Percentiles rank a stretch among this genome's conserved stretches.
Conservation (phyloP, 2,113 vertebrate species). For the Nicator chloris region DNA sequence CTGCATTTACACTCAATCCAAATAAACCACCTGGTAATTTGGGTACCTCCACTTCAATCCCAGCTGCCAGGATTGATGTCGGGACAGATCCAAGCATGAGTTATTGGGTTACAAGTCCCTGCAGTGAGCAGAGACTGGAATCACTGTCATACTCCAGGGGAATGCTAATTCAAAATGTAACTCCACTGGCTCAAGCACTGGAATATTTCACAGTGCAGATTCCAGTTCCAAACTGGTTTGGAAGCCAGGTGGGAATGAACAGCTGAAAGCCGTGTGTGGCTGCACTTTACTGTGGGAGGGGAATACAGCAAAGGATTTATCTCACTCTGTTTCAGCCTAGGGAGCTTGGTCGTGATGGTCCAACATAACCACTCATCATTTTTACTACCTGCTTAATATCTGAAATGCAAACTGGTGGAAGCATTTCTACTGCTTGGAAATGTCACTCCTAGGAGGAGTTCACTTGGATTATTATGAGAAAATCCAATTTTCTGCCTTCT, state of each 20-base stretch:
- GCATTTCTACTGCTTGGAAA: background rate
- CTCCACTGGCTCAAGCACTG: background rate
- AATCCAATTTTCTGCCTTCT: background rate
- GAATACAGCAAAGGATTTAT: background rate
- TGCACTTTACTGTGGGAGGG: background rate
- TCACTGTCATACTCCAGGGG: background rate
- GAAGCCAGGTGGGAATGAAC: background rate
- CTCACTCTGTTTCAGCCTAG: background rate
- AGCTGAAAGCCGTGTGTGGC: background rate
- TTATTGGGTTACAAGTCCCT: background rate
- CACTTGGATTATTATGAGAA: background rate
- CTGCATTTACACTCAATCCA: background rate
- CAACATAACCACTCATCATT: background rate
- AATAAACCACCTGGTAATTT: background rate
- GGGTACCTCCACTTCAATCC: background rate
- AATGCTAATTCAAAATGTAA: background rate
- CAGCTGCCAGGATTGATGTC: background rate
- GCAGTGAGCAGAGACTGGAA: background rate
- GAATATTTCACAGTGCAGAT: background rate
- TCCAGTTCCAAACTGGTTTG: background rate
- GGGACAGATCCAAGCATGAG: rapidly evolving
- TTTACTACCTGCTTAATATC: background rate
- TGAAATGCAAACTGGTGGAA: background rate
- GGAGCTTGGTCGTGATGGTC: background rate
- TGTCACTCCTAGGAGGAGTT: background rate